Evolutionary conservation across 2,797 vertebrate genomes (phyloP).

Genomic region (Falco peregrinus): DNA sequence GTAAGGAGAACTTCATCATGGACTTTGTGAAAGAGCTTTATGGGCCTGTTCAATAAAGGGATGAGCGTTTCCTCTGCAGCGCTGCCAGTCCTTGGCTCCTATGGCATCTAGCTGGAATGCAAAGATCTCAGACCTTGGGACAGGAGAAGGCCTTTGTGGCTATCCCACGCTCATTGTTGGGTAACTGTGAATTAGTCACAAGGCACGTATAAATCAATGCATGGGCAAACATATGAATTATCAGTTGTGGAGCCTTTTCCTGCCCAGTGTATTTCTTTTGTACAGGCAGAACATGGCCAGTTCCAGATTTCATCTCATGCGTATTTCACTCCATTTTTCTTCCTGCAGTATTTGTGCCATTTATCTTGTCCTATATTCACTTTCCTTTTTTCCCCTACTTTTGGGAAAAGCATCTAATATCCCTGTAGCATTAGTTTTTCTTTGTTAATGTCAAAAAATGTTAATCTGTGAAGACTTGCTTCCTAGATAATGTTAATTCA

Average conservation of each 20-base stretch:
- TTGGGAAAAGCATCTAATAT: slow-evolving; percentile 75
- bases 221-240: background rate
- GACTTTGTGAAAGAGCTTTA: background rate
- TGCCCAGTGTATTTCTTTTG: background rate
- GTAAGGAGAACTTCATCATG: background rate
- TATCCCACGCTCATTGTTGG: background rate
- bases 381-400: slow-evolving; percentile 53
- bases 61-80: background rate
- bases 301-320: slow-evolving; percentile 8
- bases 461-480: slow-evolving; percentile 79
- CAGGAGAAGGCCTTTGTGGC: background rate
- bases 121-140: background rate
- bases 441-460: slow-evolving; percentile 76
- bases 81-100: background rate
- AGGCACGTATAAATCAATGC: background rate
- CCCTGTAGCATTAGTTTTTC: slow-evolving; percentile 75
- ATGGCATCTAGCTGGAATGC: background rate
- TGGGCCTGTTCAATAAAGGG: background rate
- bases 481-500: slow-evolving; percentile 79
- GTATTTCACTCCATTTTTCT: slow-evolving; percentile 5
- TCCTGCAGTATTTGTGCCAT: slow-evolving; percentile 43
- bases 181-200: slow-evolving; percentile 6
- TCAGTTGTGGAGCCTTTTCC: background rate
- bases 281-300: background rate
- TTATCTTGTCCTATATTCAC: slow-evolving; percentile 65